A percentile compares a stretch with the other conserved stretches of the same genome.
These are phyloP conservation scores for Xestia rhomboidea DNA, from an alignment of 2,888 invertebrate species.

Conservation along the genomic window DNA sequence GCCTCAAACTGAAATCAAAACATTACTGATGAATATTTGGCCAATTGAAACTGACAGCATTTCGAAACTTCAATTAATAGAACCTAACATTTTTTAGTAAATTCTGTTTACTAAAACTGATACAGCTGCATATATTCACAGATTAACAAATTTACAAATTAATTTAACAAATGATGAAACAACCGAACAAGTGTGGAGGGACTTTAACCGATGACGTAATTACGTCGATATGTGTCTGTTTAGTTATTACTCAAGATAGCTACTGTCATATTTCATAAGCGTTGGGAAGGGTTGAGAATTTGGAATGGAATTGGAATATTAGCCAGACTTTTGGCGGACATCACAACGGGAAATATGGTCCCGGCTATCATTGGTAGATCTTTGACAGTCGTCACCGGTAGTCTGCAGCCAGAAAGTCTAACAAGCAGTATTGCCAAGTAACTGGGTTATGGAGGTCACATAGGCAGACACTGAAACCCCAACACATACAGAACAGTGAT, in stretches of 20 bases:
- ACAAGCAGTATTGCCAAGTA: not conserved
- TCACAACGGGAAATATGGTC: not conserved
- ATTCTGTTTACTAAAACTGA: conserved; percentile 4
- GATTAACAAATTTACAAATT: not conserved
- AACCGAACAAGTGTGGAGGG: conserved; percentile 47
- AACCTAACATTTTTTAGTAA: not conserved
- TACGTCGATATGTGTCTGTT: conserved; percentile 60
- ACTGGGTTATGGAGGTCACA: not conserved
- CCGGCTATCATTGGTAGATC: not conserved
- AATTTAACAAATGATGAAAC: not conserved
- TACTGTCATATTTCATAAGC: conserved; percentile 56
- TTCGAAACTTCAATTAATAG: conserved; percentile 4
- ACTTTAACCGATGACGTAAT: conserved; percentile 59
- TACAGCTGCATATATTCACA: not conserved
- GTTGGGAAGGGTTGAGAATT: not conserved
- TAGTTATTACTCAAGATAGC: conserved; percentile 53
- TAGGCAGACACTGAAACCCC: not conserved
- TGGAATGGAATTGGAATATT: not conserved
- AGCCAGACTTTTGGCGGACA: not conserved
- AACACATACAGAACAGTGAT: not conserved
- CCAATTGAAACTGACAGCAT: not conserved
- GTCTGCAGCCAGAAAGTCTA: not conserved
- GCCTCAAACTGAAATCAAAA: not conserved
- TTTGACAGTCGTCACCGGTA: not conserved
- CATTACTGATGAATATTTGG: not conserved